These are phyloP conservation scores for Nymphicus hollandicus DNA, from an alignment of 2,113 vertebrate species.

Conservation along the genomic window DNA sequence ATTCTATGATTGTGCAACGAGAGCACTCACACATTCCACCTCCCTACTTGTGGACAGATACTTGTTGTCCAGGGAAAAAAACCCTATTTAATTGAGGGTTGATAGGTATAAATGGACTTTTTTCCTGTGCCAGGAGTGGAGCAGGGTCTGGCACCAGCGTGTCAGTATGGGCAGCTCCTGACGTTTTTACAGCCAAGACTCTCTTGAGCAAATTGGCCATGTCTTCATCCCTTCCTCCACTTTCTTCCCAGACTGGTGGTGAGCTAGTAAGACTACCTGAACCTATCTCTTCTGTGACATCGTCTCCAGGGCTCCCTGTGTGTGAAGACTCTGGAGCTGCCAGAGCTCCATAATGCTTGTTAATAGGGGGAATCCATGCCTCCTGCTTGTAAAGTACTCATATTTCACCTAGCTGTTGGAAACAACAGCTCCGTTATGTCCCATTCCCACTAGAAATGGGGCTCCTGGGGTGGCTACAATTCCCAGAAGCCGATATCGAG, in stretches of 20 bases:
- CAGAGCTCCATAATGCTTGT: neutral
- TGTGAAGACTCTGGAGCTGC: neutral
- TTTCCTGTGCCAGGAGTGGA: neutral
- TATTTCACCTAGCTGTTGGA: neutral
- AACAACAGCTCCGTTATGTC: neutral
- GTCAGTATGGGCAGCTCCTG: accelerated
- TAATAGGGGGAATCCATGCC: accelerated
- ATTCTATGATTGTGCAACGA: accelerated
- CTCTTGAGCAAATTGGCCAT: neutral
- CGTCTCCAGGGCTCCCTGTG: neutral
- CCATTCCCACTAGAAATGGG: neutral
- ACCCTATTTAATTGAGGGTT: neutral
- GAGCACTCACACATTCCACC: accelerated
- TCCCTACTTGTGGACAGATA: neutral
- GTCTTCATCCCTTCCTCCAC: neutral
- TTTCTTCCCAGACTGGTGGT: neutral
- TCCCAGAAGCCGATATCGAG: accelerated
- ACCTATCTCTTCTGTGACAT: neutral
- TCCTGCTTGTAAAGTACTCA: neutral
- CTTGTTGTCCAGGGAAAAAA: neutral
- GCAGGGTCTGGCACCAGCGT: neutral
- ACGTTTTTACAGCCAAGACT: neutral
- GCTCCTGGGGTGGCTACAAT: neutral
- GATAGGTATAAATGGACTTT: neutral
- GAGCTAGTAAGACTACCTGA: neutral